Conservation (phyloP, 92 coral and sea anemone species). For the Meandrina meandrites region DNA sequence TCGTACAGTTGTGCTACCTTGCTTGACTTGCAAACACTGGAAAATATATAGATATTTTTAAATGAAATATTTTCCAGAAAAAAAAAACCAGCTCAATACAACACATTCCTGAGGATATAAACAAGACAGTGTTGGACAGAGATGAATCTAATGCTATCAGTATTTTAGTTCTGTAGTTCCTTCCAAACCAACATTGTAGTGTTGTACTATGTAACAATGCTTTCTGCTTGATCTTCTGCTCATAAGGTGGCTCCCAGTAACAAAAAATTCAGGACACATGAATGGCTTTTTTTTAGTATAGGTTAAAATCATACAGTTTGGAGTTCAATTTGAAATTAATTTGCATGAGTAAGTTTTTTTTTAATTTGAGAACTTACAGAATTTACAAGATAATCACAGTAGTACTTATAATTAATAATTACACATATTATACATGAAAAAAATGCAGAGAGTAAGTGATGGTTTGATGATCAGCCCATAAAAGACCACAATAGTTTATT, state of each 20-base stretch:
- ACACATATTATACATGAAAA: too few relatives aligned
- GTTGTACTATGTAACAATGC: background rate
- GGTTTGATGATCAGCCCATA: too few relatives aligned
- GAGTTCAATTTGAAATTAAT: too few relatives aligned
- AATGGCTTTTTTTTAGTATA: too few relatives aligned
- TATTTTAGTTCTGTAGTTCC: background rate
- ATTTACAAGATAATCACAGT: too few relatives aligned
- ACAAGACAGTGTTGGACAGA: background rate
- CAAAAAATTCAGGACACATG: too few relatives aligned
- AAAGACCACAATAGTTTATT: too few relatives aligned
- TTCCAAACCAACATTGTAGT: background rate
- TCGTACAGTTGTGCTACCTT: constrained; percentile 25
- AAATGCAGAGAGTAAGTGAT: too few relatives aligned
- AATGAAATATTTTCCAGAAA: background rate
- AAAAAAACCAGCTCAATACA: background rate
- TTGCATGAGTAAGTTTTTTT: too few relatives aligned
- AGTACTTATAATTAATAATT: too few relatives aligned
- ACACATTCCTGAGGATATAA: background rate
- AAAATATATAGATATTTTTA: background rate
- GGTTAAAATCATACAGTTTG: too few relatives aligned
- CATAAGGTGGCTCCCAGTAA: background rate
- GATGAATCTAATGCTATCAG: constrained; percentile 3
- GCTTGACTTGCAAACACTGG: constrained; percentile 40
- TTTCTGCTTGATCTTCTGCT: background rate
- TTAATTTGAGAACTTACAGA: too few relatives aligned